Evolutionary conservation across 2,888 invertebrate species (phyloP).

Genomic region (Sepioteuthis lessoniana): DNA sequence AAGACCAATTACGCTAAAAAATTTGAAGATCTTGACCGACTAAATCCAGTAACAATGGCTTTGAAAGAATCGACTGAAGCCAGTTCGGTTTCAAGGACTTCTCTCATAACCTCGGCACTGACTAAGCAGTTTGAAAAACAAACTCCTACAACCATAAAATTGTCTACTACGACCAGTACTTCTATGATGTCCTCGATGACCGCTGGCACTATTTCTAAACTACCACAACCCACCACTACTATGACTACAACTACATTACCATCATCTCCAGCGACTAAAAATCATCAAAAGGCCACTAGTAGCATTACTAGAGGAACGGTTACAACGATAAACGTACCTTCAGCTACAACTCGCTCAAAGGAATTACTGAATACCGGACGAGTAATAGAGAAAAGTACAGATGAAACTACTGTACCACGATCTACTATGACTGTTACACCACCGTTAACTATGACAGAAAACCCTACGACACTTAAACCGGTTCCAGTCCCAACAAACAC

Average conservation of each 20-base stretch:
- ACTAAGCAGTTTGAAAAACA: not conserved
- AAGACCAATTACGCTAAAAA: not conserved
- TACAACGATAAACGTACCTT: not conserved
- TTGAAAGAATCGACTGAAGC: not conserved
- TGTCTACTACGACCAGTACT: no score
- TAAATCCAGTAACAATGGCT: not conserved
- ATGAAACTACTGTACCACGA: not conserved
- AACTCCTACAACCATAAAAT: no score
- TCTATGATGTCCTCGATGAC: not conserved
- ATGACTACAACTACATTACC: not conserved
- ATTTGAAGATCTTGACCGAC: not conserved
- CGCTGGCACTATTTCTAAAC: not conserved
- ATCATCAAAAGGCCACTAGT: not conserved
- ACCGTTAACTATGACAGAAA: not conserved
- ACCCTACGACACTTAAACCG: not conserved
- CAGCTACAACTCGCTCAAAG: not conserved
- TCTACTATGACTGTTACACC: constrained; percentile 26
- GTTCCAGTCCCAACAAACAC: not conserved
- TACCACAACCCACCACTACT: not conserved
- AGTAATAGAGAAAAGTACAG: not conserved
- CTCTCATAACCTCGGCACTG: not conserved
- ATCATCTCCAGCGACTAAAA: not conserved
- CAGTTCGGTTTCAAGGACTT: not conserved
- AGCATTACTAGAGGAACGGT: not conserved
- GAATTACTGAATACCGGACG: not conserved